A percentile compares a stretch with the other conserved stretches of the same genome.
Evolutionary conservation across 2,113 vertebrate species (phyloP).

Genomic region (Thamnaconus septentrionalis): DNA sequence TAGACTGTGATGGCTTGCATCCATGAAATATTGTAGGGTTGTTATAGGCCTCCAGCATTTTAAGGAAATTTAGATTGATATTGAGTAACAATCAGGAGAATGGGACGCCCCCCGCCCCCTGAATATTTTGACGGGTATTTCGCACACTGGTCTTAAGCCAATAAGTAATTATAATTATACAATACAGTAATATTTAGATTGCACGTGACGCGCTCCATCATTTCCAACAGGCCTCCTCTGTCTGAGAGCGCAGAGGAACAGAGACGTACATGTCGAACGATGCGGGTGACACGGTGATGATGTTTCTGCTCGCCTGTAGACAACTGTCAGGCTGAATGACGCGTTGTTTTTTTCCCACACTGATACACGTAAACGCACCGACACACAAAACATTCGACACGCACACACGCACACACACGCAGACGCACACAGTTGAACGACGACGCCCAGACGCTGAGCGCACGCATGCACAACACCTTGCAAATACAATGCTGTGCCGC

Average conservation of each 20-base stretch:
- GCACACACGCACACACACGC: slow-evolving; percentile 31
- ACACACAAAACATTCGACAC: slow-evolving; percentile 42
- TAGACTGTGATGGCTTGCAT: too few relatives aligned
- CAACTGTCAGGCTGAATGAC: slow-evolving; percentile 75
- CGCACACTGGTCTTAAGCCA: too few relatives aligned
- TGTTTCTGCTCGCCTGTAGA: slow-evolving; percentile 72
- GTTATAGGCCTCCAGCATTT: too few relatives aligned
- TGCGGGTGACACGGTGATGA: slow-evolving; percentile 55
- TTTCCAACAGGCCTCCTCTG: slow-evolving; percentile 38
- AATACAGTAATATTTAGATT: too few relatives aligned
- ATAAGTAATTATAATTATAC: too few relatives aligned
- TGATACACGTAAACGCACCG: slow-evolving; percentile 57
- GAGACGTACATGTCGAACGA: slow-evolving; percentile 52
- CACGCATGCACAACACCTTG: slow-evolving; percentile 55
- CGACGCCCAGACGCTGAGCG: slow-evolving; percentile 47
- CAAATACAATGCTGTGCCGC: slow-evolving; percentile 75
- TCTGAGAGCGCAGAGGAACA: slow-evolving; percentile 43
- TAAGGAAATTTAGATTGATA: too few relatives aligned
- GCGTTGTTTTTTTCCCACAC: slow-evolving; percentile 63
- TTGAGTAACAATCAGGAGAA: too few relatives aligned
- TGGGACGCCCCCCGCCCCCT: background rate
- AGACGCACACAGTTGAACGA: slow-evolving; percentile 60
- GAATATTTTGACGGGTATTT: too few relatives aligned
- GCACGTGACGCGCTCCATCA: slow-evolving; percentile 6
- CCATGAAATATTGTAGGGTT: too few relatives aligned